Evolutionary conservation across 2,888 invertebrate genomes (phyloP), one percentile per base, ranked within the genome.

Genomic region (Craniophora ligustri): DNA sequence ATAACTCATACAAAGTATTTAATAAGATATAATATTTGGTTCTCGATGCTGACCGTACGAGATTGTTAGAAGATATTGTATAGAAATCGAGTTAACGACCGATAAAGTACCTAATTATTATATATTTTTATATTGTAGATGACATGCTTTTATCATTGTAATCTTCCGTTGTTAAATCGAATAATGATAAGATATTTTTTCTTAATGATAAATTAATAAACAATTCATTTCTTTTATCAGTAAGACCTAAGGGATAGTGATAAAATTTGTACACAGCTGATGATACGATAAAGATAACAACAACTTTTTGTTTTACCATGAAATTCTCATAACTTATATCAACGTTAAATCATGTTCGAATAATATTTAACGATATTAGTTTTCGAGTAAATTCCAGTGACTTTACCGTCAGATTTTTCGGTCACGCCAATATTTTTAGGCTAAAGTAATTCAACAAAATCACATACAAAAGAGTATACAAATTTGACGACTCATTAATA

Each of bases 401-500:
- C 44, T 26, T 48, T 48, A 35, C 40, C 38, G 30, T 47, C 47
- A 21, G 35, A 30, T 41, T 18, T 46, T 35, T 64, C 50, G 14
- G 72, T 62, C 53, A 67, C 53, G 53, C 38, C 50, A 56, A 21
- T 57, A 41, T 40, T 50, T 48, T 67, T 56, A 67, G 51, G 42
- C 60, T 44, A 63, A 48, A 56, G 44, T 34, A 54, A 57, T 60
- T 60, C 53, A 50, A 35, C 53, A 67, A 61, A 51, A 54, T 41
- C 23, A 44, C 45, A 34, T 41, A 72, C 71, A 73, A 73, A 59
- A 14, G 41, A 14, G 46, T 56, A 63, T 65, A 65, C 64, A 73
- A 73, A 56, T 73, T 64, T 58, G 65, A 70, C 74, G 65, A 63
- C 60, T 63, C 56, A 55, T 67, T 67, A 72, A 60, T 47, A 51